Percentiles rank a stretch among this genome's conserved stretches.
Conservation (phyloP, 2,888 invertebrate genomes). For the Drepana falcataria region DNA sequence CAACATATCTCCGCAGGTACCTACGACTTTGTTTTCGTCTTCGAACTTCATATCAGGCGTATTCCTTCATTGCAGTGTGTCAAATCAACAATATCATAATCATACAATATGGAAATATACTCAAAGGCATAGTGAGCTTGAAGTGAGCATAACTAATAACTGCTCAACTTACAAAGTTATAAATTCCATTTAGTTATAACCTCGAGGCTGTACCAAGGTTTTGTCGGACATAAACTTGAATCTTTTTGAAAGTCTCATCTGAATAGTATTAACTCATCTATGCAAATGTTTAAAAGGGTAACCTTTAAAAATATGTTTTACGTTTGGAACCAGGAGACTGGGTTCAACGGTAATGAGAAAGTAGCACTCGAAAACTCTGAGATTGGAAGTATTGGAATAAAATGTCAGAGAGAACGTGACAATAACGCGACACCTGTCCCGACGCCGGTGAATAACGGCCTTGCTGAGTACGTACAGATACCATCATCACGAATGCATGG, state of each 20-base stretch:
- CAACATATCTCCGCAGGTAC: too few species aligned
- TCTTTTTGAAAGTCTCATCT: background rate
- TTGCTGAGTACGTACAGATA: constrained; percentile 27
- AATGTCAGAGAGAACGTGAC: constrained; percentile 32
- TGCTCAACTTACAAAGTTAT: constrained; percentile 31
- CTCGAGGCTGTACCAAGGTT: constrained; percentile 39
- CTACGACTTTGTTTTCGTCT: too few species aligned
- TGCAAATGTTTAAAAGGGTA: constrained; percentile 16
- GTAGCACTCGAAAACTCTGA: constrained; percentile 30
- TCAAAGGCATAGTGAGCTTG: constrained; percentile 13
- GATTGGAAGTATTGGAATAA: constrained; percentile 27
- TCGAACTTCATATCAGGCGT: too few species aligned
- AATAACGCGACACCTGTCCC: constrained; percentile 50
- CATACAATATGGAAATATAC: constrained; percentile 9
- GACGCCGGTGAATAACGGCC: constrained; percentile 59
- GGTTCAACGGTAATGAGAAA: constrained; percentile 30
- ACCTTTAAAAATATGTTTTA: constrained; percentile 1
- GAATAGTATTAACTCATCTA: background rate
- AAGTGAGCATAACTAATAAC: constrained; percentile 24
- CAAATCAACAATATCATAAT: too few species aligned
- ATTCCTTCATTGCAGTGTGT: too few species aligned
- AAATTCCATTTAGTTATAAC: constrained; percentile 31
- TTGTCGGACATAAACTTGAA: constrained; percentile 23
- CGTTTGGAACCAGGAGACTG: constrained; percentile 2
- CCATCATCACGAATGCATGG: constrained; percentile 51